Evolutionary conservation across 2,113 vertebrate species (phyloP).

Genomic region (Ceuthmochares aereus): DNA sequence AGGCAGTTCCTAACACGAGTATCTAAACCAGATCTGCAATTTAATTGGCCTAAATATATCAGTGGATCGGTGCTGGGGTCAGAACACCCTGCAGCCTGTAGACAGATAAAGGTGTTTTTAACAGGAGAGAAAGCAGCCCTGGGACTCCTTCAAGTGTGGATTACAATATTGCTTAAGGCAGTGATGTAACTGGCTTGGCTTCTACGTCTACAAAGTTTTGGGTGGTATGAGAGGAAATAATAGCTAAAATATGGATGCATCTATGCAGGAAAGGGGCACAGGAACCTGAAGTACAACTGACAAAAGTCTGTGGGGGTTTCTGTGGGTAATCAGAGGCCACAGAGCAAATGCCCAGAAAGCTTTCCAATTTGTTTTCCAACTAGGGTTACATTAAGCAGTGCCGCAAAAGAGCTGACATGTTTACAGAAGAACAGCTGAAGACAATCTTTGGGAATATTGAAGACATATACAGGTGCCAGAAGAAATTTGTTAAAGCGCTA

Average conservation of each 20-base stretch:
- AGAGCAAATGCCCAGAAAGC: background rate
- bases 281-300: background rate
- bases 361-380: background rate
- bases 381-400: conserved; percentile 97
- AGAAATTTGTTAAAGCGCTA: conserved; percentile 89
- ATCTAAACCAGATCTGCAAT: background rate
- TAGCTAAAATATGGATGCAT: background rate
- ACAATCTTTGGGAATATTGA: conserved; percentile 95
- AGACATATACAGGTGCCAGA: conserved; percentile 95
- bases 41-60: background rate
- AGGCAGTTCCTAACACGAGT: background rate
- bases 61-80: background rate
- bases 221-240: background rate
- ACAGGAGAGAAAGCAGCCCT: background rate
- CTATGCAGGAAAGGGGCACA: background rate
- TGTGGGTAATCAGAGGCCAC: background rate
- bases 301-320: background rate
- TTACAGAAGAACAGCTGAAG: conserved; percentile 90
- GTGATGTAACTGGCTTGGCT: background rate
- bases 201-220: background rate
- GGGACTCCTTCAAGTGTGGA: background rate
- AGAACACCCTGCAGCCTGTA: background rate
- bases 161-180: background rate
- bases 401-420: conserved; percentile 93
- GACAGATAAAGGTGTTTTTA: background rate